These are phyloP conservation scores for Drosophila ercepeae DNA, from an alignment of 1,140 invertebrate species.

Conservation along the genomic window DNA sequence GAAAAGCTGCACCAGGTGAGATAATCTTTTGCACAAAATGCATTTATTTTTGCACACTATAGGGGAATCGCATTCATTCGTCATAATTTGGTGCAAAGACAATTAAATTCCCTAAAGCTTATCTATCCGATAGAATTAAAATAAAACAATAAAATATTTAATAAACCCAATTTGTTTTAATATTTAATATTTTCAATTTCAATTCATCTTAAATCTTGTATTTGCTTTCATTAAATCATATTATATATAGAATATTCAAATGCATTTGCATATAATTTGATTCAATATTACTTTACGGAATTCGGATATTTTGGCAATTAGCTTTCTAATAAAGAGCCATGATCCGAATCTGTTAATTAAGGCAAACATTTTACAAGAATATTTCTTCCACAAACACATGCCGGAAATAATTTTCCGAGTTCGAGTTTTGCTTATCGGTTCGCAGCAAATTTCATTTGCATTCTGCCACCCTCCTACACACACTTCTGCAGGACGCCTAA, in stretches of 20 bases:
- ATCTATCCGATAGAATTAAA: too few relatives aligned
- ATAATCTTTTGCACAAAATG: background rate
- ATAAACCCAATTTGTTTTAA: too few relatives aligned
- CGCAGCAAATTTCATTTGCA: constrained; percentile 22
- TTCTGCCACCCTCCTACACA: constrained; percentile 15
- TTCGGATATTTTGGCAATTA: constrained; percentile 29
- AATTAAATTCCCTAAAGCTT: too few relatives aligned
- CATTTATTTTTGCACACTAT: background rate
- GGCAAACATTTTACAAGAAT: constrained; percentile 42
- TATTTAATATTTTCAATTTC: too few relatives aligned
- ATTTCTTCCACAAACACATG: constrained; percentile 29
- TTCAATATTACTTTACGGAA: background rate
- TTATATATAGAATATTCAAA: background rate
- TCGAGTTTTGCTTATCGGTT: constrained; percentile 47
- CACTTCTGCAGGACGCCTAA: constrained; percentile 38
- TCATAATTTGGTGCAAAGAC: too few relatives aligned
- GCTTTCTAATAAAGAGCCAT: constrained; percentile 35
- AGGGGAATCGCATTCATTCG: too few relatives aligned
- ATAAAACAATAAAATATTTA: too few relatives aligned
- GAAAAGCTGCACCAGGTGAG: constrained; percentile 9
- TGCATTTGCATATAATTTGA: constrained; percentile 3
- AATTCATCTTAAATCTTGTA: too few relatives aligned
- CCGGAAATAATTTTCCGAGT: constrained; percentile 31
- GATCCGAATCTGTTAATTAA: constrained; percentile 55
- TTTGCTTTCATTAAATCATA: too few relatives aligned